phyloP scores from a whole-genome alignment of 2,113 vertebrate species.

The Anser cygnoides region DNA sequence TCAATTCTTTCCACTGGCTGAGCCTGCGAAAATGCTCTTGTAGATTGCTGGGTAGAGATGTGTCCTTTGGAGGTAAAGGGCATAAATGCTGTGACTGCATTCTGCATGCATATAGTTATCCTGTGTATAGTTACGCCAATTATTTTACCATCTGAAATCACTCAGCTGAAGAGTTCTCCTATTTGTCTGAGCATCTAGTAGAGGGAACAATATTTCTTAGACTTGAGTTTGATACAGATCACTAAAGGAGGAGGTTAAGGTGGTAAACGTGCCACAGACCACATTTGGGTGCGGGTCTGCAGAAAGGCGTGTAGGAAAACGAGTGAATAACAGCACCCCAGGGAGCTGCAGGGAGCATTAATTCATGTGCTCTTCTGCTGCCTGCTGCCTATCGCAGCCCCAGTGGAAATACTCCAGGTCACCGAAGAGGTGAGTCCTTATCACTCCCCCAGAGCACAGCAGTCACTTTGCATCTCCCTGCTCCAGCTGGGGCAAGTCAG shows the following conservation, averaged over 20 bases:
- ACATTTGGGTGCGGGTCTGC: background rate
- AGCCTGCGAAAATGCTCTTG: slow-evolving; percentile 21
- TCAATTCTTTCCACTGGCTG: slow-evolving; percentile 52
- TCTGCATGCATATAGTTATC: background rate
- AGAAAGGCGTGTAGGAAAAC: background rate
- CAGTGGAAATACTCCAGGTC: slow-evolving; percentile 33
- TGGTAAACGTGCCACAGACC: background rate
- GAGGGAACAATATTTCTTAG: background rate
- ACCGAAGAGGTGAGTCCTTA: slow-evolving; percentile 47
- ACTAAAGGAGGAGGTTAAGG: slow-evolving; percentile 1
- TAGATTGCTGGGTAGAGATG: slow-evolving; percentile 6
- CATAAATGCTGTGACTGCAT: background rate
- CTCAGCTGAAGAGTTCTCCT: slow-evolving; percentile 23
- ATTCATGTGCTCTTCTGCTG: slow-evolving; percentile 26
- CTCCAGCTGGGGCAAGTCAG: slow-evolving; percentile 44
- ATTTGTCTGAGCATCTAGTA: background rate
- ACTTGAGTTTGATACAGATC: background rate
- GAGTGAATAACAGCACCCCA: slow-evolving; percentile 28
- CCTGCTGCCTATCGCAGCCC: background rate
- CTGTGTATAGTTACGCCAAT: background rate
- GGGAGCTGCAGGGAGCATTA: slow-evolving; percentile 35
- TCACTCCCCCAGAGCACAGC: background rate
- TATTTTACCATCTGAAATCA: slow-evolving; percentile 39
- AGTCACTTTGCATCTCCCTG: slow-evolving; percentile 39
- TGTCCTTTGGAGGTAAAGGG: slow-evolving; percentile 24